Conservation (phyloP, 2,113 vertebrate genomes). For the Cettia cetti region DNA sequence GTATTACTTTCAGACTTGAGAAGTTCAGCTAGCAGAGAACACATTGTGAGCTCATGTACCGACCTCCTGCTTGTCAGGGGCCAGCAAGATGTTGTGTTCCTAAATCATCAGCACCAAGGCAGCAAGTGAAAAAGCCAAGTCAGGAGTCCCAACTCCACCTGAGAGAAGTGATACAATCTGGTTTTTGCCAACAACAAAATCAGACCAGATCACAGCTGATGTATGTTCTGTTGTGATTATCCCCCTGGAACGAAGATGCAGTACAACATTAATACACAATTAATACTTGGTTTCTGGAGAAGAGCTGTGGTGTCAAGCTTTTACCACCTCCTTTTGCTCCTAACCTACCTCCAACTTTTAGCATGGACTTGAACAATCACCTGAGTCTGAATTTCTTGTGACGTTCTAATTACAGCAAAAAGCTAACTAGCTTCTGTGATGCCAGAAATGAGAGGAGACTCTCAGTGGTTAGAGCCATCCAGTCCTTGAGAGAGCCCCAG, state of each 20-base stretch:
- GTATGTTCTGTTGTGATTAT: background rate
- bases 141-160: background rate
- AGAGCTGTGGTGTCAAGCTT: background rate
- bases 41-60: rapidly evolving
- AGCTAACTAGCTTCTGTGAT: background rate
- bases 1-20: background rate
- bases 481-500: background rate
- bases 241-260: background rate
- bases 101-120: background rate
- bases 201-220: background rate
- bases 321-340: background rate
- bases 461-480: background rate
- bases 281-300: background rate
- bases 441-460: background rate
- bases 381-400: background rate
- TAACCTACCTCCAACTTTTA: background rate
- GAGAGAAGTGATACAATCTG: background rate
- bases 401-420: background rate
- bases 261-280: background rate
- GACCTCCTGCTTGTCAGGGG: background rate
- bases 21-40: background rate
- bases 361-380: background rate
- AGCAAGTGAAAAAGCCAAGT: background rate
- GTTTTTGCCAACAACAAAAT: background rate
- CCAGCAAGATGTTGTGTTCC: background rate